Conservation (phyloP, 1,140 invertebrate genomes). For the Bombus confusus region DNA sequence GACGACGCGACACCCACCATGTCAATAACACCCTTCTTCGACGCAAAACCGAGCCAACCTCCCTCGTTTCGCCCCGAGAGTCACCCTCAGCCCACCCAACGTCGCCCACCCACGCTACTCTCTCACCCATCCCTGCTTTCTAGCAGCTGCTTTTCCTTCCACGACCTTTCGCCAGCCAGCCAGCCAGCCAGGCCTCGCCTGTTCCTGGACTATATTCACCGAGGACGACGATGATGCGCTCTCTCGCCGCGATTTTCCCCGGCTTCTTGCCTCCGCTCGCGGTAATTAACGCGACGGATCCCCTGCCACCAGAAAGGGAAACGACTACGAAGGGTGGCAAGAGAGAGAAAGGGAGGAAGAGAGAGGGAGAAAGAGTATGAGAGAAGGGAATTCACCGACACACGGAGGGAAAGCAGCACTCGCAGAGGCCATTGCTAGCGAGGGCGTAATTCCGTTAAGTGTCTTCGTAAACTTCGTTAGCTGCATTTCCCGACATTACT, state of each 20-base stretch:
- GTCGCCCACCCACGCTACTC: constrained; percentile 4
- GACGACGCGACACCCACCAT: constrained; percentile 71
- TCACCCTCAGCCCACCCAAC: constrained; percentile 30
- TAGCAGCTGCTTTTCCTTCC: constrained; percentile 45
- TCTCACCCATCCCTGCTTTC: constrained; percentile 8
- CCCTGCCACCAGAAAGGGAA: constrained; percentile 61
- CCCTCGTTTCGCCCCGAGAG: constrained; percentile 34
- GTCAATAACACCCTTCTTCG: constrained; percentile 72
- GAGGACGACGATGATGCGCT: constrained; percentile 69
- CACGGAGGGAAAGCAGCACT: background rate
- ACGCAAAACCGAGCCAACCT: constrained; percentile 66
- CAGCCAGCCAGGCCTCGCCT: background rate
- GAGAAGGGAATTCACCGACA: constrained; percentile 4
- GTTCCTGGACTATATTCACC: constrained; percentile 56
- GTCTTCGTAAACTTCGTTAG: constrained; percentile 72
- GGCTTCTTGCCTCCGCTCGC: constrained; percentile 65
- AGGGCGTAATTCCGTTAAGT: constrained; percentile 72
- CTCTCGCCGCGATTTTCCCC: constrained; percentile 68
- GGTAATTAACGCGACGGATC: constrained; percentile 69
- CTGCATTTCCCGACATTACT: constrained; percentile 70
- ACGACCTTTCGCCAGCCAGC: constrained; percentile 51
- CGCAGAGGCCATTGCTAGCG: constrained; percentile 61
- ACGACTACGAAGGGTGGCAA: constrained; percentile 20
- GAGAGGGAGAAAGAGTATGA: background rate
- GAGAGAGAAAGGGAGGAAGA: background rate